Conservation (phyloP, 2,113 vertebrate genomes). For the Saimiri boliviensis region DNA sequence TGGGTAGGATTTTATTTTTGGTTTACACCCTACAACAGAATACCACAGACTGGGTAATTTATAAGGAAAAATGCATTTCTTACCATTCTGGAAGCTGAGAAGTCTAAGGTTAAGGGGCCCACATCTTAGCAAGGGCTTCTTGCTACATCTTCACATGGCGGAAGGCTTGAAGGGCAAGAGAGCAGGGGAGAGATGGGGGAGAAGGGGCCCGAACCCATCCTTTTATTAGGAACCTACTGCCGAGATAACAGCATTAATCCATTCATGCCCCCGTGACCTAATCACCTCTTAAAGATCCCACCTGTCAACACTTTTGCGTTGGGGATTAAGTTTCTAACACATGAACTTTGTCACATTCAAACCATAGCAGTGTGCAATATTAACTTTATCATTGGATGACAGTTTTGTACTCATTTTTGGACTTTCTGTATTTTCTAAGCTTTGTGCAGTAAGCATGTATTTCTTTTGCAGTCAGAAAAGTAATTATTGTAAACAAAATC, state of each 20-base stretch:
- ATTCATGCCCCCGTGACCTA: not conserved
- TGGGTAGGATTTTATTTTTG: too few relatives aligned
- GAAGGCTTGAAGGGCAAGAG: not conserved
- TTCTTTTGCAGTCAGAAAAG: slow-evolving; percentile 29
- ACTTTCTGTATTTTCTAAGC: not conserved
- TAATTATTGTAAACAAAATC: not conserved
- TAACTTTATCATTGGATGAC: not conserved
- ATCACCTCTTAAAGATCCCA: not conserved
- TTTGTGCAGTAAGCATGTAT: not conserved
- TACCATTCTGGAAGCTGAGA: not conserved
- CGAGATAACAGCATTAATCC: not conserved
- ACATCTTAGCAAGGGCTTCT: not conserved
- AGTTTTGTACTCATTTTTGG: not conserved
- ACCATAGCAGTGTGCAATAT: not conserved
- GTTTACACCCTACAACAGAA: not conserved
- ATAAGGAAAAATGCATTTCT: not conserved
- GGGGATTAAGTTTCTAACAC: not conserved
- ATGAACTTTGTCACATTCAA: not conserved
- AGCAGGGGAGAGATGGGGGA: not conserved
- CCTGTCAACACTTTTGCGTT: not conserved
- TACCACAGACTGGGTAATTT: not conserved
- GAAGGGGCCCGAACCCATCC: not conserved
- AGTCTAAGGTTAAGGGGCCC: not conserved
- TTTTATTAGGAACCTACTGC: not conserved
- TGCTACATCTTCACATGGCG: not conserved